Evolutionary conservation across 2,888 invertebrate genomes (phyloP).

Genomic region (Mycalesis mineus): DNA sequence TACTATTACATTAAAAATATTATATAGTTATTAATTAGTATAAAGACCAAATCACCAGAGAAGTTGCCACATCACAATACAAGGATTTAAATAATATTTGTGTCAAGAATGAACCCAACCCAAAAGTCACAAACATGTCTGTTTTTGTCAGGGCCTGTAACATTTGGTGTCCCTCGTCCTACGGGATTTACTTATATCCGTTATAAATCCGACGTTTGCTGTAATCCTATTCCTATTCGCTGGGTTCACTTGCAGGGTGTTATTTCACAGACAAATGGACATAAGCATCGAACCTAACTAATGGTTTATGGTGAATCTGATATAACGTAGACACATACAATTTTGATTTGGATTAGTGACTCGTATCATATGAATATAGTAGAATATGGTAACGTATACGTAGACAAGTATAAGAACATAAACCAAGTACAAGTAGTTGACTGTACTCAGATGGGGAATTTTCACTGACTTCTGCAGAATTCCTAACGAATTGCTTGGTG

Average conservation of each 20-base stretch:
- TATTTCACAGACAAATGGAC: conserved; percentile 56
- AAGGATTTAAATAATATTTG: conserved; percentile 11
- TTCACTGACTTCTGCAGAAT: too few species aligned
- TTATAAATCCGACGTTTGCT: conserved; percentile 64
- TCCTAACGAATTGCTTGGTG: too few species aligned
- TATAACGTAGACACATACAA: neutral
- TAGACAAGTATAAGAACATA: too few species aligned
- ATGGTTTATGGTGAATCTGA: conserved; percentile 11
- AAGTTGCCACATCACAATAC: conserved; percentile 21
- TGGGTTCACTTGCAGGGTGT: conserved; percentile 47
- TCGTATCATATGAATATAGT: too few species aligned
- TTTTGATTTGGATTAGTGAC: too few species aligned
- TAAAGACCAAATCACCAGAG: conserved; percentile 4
- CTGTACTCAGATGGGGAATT: too few species aligned
- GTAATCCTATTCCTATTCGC: conserved; percentile 65
- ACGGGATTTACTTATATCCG: conserved; percentile 59
- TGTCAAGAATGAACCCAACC: conserved; percentile 7
- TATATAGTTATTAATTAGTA: neutral
- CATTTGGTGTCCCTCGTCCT: conserved; percentile 31
- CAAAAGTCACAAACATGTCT: conserved; percentile 21
- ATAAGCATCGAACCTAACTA: conserved; percentile 29
- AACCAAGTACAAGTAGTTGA: too few species aligned
- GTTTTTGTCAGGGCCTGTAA: conserved; percentile 18
- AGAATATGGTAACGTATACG: too few species aligned
- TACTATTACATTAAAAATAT: neutral